Evolutionary conservation across 2,888 invertebrate species (phyloP).

Genomic region (Parochlus steinenii): DNA sequence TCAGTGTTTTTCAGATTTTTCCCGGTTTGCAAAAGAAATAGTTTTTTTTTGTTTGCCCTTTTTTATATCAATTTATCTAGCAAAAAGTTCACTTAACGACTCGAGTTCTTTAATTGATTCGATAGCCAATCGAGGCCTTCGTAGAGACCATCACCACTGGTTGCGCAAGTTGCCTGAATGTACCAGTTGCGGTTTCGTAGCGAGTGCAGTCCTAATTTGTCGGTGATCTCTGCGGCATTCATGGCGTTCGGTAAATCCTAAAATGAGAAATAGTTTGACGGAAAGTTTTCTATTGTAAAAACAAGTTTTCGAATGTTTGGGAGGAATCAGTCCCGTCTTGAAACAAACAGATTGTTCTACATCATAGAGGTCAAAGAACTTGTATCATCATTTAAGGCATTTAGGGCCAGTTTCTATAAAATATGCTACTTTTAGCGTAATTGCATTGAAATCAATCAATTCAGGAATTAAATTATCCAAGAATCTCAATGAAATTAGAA

Average conservation of each 20-base stretch:
- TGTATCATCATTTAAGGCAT: slow-evolving; percentile 6
- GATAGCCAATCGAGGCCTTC: slow-evolving; percentile 99
- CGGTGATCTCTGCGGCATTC: slow-evolving; percentile 99
- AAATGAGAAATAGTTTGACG: slow-evolving; percentile 15
- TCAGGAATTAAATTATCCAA: too few species aligned
- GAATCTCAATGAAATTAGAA: too few species aligned
- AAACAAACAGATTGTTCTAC: slow-evolving; percentile 19
- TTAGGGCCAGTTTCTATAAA: too few species aligned
- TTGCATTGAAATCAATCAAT: too few species aligned
- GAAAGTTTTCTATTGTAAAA: background rate
- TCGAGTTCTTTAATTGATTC: slow-evolving; percentile 97
- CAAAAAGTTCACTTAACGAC: too few species aligned
- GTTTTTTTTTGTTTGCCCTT: too few species aligned
- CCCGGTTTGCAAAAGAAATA: too few species aligned
- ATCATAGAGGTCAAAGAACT: slow-evolving; percentile 9
- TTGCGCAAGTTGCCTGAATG: slow-evolving; percentile 96
- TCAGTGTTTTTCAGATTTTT: too few species aligned
- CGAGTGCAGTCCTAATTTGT: slow-evolving; percentile 96
- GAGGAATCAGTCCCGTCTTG: slow-evolving; percentile 27
- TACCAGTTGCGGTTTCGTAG: slow-evolving; percentile 97
- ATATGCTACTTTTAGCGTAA: too few species aligned
- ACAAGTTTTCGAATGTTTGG: slow-evolving; percentile 2
- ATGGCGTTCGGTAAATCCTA: slow-evolving; percentile 99
- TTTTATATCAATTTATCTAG: too few species aligned
- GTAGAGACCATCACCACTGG: slow-evolving; percentile 96